Percentiles rank a stretch among this genome's conserved stretches.
Evolutionary conservation across 1,140 invertebrate species (phyloP).

Genomic region (Ruditapes philippinarum): DNA sequence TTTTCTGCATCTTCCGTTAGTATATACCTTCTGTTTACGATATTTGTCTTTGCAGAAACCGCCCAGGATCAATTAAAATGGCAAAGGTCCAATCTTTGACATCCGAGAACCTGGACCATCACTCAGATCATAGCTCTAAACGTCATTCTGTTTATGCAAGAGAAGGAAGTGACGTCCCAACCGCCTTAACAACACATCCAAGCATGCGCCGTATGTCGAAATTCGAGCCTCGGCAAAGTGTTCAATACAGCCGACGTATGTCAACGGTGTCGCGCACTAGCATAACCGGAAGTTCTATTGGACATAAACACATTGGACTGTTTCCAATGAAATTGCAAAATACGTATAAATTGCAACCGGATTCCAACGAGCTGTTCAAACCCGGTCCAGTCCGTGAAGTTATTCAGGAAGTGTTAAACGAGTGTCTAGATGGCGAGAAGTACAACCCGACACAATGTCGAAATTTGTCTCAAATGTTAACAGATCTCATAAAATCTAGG

Average conservation of each 20-base stretch:
- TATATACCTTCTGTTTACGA: no score
- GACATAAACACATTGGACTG: conserved; percentile 63
- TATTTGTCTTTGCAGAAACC: no score
- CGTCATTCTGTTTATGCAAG: conserved; percentile 50
- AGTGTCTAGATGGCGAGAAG: conserved; percentile 76
- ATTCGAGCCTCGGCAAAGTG: conserved; percentile 48
- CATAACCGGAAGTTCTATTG: conserved; percentile 60
- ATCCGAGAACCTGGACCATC: conserved; percentile 36
- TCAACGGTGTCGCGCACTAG: conserved; percentile 71
- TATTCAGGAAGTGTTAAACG: conserved; percentile 71
- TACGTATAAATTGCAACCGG: conserved; percentile 76
- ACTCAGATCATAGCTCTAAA: conserved; percentile 14
- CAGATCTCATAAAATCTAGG: conserved; percentile 78
- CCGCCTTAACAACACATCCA: conserved; percentile 49
- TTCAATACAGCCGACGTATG: conserved; percentile 70
- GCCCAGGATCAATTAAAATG: not conserved
- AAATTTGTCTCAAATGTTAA: conserved; percentile 73
- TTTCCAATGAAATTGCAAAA: conserved; percentile 72
- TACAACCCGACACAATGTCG: conserved; percentile 74
- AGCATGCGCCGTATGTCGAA: conserved; percentile 66
- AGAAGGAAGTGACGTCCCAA: conserved; percentile 29
- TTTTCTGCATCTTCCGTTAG: no score
- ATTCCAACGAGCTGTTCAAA: conserved; percentile 73
- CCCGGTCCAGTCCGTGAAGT: conserved; percentile 67
- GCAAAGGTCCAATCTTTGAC: conserved; percentile 55